Evolutionary conservation across 2,113 vertebrate genomes (phyloP), one percentile per base, ranked within the genome.

Genomic region (Ophiodon elongatus): DNA sequence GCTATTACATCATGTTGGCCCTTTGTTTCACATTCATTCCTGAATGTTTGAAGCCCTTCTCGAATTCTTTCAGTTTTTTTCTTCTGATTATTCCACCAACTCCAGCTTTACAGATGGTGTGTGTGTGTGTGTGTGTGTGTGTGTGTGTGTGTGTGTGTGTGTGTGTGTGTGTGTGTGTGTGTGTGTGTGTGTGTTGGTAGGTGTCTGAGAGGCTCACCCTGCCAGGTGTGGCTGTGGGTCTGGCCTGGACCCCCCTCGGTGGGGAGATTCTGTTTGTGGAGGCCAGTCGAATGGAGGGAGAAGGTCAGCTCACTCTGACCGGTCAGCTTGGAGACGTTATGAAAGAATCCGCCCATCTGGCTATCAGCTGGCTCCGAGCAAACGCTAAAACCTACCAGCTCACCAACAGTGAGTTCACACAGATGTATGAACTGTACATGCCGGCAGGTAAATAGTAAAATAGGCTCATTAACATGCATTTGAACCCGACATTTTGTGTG

Each of bases 231-330:
- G 98, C 98, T 13, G 93, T 99, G 0, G 98, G 98, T 0, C 90
- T 99, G 93, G 98, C 97, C 2, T 99, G 98, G 98, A 98, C 97
- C 0, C 98, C 98, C 0, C 85, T 99, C 23, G 98, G 98, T 0
- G 98, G 98, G 7, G 97, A 99, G 93, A 98, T 99, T 91, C 97
- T 99, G 98, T 99, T 99, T 9, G 98, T 99, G 74, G 98, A 99
- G 73, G 97, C 98, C 5, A 99, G 98, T 72, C 96, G 97, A 2
- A 99, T 96, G 96, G 98, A 99, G 0, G 98, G 98, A 0, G 98
- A 99, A 19, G 98, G 98, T 0, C 97, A 99, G 93, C 94, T 99
- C 0, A 99, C 97, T 0, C 85, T 99, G 21, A 99, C 98, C 0
- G 98, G 98, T 1, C 98, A 99, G 79, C 95, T 99, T 1, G 98